Evolutionary conservation across 2,113 vertebrate genomes (phyloP).

Genomic region (Pseudopodoces humilis): DNA sequence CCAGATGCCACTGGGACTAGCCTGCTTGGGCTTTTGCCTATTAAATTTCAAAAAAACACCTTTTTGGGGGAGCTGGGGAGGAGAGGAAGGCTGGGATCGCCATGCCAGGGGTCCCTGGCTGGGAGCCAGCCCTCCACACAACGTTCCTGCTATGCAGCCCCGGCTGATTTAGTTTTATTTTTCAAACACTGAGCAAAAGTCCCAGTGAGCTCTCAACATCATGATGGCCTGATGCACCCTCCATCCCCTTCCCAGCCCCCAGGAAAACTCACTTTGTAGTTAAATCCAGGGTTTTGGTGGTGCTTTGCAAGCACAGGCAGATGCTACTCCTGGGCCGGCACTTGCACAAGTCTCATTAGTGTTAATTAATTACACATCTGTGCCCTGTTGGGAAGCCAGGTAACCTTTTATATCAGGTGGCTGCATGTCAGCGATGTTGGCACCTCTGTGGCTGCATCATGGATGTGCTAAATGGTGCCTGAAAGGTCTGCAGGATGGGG

Average conservation of each 20-base stretch:
- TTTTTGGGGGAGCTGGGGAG: neutral
- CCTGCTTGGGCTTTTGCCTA: neutral
- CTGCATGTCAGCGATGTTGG: accelerated
- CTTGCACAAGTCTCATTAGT: neutral
- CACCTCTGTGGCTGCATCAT: neutral
- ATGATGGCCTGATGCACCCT: neutral
- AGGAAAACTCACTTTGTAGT: neutral
- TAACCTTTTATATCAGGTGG: neutral
- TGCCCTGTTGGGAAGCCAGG: neutral
- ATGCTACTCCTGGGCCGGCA: neutral
- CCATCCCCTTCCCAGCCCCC: neutral
- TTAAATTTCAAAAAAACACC: constrained; percentile 4
- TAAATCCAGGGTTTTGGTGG: neutral
- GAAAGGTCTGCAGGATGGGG: neutral
- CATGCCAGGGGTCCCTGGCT: constrained; percentile 30
- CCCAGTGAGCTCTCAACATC: neutral
- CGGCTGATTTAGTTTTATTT: neutral
- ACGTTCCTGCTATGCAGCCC: neutral
- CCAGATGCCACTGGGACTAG: constrained; percentile 6
- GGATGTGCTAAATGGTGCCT: neutral
- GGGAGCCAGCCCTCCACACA: neutral
- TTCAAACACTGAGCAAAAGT: neutral
- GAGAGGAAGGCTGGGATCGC: neutral
- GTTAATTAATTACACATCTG: neutral
- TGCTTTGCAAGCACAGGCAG: neutral